Base-by-base conservation (phyloP, 1,140 invertebrate species). In the Atta texana region DNA sequence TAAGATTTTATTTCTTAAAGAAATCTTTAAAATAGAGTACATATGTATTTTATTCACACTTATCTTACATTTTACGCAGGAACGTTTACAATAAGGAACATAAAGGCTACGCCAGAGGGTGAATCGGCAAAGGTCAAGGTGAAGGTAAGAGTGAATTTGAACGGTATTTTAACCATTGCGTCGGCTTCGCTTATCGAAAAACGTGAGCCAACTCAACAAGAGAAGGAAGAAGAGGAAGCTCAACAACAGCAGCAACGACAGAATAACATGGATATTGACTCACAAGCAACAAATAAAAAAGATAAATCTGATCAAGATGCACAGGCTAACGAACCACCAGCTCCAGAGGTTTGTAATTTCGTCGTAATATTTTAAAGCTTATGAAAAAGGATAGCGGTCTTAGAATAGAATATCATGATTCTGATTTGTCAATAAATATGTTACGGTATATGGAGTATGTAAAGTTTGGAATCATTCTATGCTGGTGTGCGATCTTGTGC, bases 71-170 rank as follows among this genome's bases (percentile, higher is more conserved):
- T 86, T 69, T 59, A 77, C 78, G 3, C n/a, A 98, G 98, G 98
- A 85, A 95, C 96, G 76, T 99, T 98, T 96, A 96, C 96, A 21
- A 97, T 99, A 31, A 97, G 97, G 82, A 98, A 99, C 92, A 97
- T 99, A 0, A 97, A 97, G 90, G 98, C 98, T 68, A 97, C 97
- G 57, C 91, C 97, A n/a, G 98, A 98, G 89, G 98, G 98, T 6
- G 98, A 98, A 91, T 97, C 97, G 39, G 97, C 98, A 68, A 99
- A 99, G 95, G 97, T 99, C 0, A 99, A 99, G 95, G 97, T 99
- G 0, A 99, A 99, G 96, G 98, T 99, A 7, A 96, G 98, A 87
- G 96, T 99, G 24, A 99, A 99, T 95, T 95, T 98, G 18, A 98
- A 99, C 94, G 99, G 99, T 18, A 97, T 99, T 68, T 97, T 99